A percentile compares a stretch with the other conserved stretches of the same genome.
phyloP scores from a whole-genome alignment of 37 sponge, comb jelly and placozoan genomes.

The Lycopodina hypogea region DNA sequence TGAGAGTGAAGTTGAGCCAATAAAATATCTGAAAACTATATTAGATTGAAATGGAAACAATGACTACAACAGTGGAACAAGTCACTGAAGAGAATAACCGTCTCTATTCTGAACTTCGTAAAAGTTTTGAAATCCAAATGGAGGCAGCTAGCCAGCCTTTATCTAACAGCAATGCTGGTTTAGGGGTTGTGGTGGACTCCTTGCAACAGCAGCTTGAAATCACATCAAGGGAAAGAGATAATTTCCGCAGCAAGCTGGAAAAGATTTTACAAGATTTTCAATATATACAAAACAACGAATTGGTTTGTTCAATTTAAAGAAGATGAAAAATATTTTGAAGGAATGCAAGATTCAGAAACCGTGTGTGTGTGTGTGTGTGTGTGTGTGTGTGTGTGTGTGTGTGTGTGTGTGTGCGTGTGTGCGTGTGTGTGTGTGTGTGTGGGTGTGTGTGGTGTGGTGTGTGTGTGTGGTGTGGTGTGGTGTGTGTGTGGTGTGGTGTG shows the following conservation, averaged over 20 bases:
- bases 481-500: background rate
- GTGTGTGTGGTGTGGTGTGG: too few relatives aligned
- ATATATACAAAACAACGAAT: conserved; percentile 31
- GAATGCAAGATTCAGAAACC: background rate
- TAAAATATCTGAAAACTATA: background rate
- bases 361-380: background rate
- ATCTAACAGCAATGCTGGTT: background rate
- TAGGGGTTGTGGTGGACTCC: background rate
- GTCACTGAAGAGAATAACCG: conserved; percentile 58
- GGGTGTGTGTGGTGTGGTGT: too few relatives aligned
- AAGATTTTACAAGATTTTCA: conserved; percentile 52
- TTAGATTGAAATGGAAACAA: conserved; percentile 49
- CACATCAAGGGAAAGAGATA: conserved; percentile 56
- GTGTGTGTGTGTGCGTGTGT: background rate
- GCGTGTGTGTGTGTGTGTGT: too few relatives aligned
- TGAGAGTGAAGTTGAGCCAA: too few relatives aligned
- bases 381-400: background rate
- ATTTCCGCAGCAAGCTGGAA: conserved; percentile 36
- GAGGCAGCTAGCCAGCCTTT: background rate
- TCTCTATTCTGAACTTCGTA: conserved; percentile 36
- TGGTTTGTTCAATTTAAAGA: conserved; percentile 1
- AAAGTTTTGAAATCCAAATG: conserved; percentile 36
- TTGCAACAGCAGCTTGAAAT: conserved; percentile 39
- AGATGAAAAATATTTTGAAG: background rate
- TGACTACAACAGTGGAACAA: conserved; percentile 38